These are phyloP conservation scores for Leptestheria dahalacensis DNA, from an alignment of 1,140 invertebrate species.

Conservation along the genomic window DNA sequence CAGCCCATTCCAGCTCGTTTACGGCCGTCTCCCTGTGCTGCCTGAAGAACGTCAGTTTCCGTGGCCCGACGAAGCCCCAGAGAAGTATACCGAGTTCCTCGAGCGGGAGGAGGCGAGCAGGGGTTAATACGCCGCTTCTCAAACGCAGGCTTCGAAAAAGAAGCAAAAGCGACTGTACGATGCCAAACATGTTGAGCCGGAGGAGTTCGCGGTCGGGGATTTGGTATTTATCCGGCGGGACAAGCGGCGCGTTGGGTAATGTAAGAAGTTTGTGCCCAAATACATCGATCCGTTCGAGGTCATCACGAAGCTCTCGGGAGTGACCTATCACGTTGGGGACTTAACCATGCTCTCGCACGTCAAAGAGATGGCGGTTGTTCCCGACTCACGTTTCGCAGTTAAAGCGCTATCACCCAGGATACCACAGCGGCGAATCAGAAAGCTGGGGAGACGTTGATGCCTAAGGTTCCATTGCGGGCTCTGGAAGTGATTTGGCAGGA, in stretches of 20 bases:
- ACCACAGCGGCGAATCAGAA: no score
- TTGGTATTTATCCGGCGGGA: slow-evolving; percentile 5
- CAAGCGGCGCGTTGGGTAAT: background rate
- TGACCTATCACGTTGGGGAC: slow-evolving; percentile 6
- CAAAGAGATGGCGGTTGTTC: background rate
- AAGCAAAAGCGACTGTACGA: background rate
- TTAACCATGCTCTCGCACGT: background rate
- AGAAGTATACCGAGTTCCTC: background rate
- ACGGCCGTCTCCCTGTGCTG: slow-evolving; percentile 18
- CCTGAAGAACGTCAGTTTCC: background rate
- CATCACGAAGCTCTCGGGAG: slow-evolving; percentile 1
- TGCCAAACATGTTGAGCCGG: no score
- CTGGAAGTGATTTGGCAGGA: no score
- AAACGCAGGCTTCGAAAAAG: no score
- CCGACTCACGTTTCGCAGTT: background rate
- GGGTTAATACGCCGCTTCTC: no score
- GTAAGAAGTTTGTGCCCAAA: slow-evolving; percentile 11
- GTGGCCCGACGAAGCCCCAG: background rate
- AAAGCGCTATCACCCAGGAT: no score
- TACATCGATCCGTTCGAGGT: slow-evolving; percentile 11
- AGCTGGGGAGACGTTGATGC: no score
- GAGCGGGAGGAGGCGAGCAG: background rate
- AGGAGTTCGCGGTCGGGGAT: no score
- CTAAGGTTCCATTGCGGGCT: no score
- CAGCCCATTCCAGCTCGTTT: slow-evolving; percentile 21